phyloP scores from a whole-genome alignment of 1,140 invertebrate species.

The Nasonia longicornis region DNA sequence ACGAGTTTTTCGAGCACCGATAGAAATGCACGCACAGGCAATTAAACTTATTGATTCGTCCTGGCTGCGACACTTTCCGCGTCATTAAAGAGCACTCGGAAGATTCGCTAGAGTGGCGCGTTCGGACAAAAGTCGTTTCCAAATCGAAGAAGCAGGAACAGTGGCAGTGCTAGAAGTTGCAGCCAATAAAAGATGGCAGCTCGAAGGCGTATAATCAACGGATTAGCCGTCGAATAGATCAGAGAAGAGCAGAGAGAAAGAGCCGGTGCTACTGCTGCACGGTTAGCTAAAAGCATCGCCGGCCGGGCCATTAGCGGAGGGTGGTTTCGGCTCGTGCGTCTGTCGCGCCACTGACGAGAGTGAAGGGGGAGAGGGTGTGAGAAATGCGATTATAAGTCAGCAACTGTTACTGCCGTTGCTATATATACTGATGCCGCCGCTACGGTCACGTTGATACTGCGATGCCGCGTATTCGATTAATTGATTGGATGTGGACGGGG shows the following conservation, averaged over 20 bases:
- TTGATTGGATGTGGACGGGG: constrained; percentile 64
- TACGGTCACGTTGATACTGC: constrained; percentile 46
- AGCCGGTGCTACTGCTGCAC: constrained; percentile 47
- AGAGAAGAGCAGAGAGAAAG: constrained; percentile 54
- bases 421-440: constrained; percentile 14
- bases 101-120: constrained; percentile 18
- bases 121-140: constrained; percentile 1
- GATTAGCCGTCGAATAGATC: constrained; percentile 69
- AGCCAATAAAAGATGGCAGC: constrained; percentile 66
- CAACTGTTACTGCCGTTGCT: constrained; percentile 58
- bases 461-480: constrained; percentile 54
- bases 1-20: background rate
- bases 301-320: constrained; percentile 66
- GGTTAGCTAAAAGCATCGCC: constrained; percentile 70
- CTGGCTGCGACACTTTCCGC: constrained; percentile 15
- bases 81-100: constrained; percentile 43
- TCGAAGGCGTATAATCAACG: constrained; percentile 69
- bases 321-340: constrained; percentile 60
- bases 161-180: constrained; percentile 50
- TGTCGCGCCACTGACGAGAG: constrained; percentile 38
- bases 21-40: background rate
- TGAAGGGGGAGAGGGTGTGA: constrained; percentile 53
- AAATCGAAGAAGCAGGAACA: constrained; percentile 48
- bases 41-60: constrained; percentile 27
- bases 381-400: constrained; percentile 71